Evolutionary conservation across 1,140 invertebrate genomes (phyloP).

Genomic region (Lethocerus indicus): DNA sequence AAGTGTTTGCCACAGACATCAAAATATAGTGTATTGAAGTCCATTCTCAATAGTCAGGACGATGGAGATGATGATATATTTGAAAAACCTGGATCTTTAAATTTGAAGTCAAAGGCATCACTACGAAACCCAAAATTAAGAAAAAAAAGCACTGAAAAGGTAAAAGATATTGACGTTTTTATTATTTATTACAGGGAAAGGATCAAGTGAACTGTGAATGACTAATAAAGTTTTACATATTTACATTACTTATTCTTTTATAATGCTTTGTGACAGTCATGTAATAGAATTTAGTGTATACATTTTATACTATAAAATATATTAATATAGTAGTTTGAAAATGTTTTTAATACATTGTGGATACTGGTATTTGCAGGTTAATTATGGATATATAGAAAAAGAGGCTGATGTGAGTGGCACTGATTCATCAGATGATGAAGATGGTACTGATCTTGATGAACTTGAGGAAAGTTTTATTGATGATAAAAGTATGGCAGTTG

Average conservation of each 20-base stretch:
- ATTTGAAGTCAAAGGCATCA: too few species aligned
- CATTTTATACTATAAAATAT: background rate
- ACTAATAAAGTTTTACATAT: background rate
- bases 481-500: constrained; percentile 9
- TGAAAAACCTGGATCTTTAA: too few species aligned
- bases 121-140: too few species aligned
- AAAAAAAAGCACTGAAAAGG: too few species aligned
- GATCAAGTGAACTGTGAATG: background rate
- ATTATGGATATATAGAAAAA: constrained; percentile 12
- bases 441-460: constrained; percentile 15
- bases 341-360: background rate
- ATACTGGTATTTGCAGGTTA: background rate
- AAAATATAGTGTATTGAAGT: too few species aligned
- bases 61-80: too few species aligned
- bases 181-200: too few species aligned
- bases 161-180: too few species aligned
- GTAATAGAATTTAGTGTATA: background rate
- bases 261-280: constrained; percentile 2
- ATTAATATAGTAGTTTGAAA: background rate
- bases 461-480: constrained; percentile 17
- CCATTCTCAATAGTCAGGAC: too few species aligned
- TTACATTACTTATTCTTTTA: background rate
- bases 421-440: constrained; percentile 13
- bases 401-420: constrained; percentile 16
- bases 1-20: too few species aligned